A percentile compares a stretch with the other conserved stretches of the same genome.
These are phyloP conservation scores for Drosophila vallismaia DNA, from an alignment of 2,888 invertebrate species.

Conservation along the genomic window DNA sequence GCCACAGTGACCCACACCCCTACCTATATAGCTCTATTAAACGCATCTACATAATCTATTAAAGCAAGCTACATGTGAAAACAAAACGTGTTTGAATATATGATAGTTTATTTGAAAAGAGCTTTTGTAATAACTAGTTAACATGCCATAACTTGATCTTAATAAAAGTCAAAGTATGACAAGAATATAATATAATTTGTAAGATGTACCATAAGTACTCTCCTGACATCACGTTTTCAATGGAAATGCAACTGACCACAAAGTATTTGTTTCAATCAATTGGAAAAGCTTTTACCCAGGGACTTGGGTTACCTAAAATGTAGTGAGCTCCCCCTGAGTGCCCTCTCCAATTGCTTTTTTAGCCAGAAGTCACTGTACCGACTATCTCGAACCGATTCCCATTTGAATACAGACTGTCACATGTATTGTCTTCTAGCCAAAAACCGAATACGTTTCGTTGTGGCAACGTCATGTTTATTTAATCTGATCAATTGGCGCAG, in stretches of 20 bases:
- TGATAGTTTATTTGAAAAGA: slow-evolving; percentile 28
- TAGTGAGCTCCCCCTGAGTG: background rate
- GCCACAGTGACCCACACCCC: background rate
- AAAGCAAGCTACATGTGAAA: background rate
- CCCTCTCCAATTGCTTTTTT: background rate
- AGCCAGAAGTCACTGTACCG: slow-evolving; percentile 1
- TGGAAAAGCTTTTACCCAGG: background rate
- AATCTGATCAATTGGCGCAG: slow-evolving; percentile 82
- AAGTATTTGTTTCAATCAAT: slow-evolving; percentile 1
- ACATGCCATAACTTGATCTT: background rate
- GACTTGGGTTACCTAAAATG: background rate
- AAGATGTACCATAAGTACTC: too few species aligned
- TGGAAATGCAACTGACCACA: background rate
- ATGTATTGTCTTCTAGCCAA: slow-evolving; percentile 33
- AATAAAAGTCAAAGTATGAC: slow-evolving; percentile 1
- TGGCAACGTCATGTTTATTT: slow-evolving; percentile 78
- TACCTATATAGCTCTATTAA: background rate
- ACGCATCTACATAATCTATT: slow-evolving; percentile 18
- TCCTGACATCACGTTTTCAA: background rate
- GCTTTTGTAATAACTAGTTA: slow-evolving; percentile 22
- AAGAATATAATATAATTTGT: background rate
- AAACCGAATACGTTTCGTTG: slow-evolving; percentile 67
- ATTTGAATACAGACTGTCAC: slow-evolving; percentile 23
- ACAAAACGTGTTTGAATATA: slow-evolving; percentile 2
- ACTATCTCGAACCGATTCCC: slow-evolving; percentile 6